A percentile compares a stretch with the other conserved stretches of the same genome.
phyloP scores from a whole-genome alignment of 2,797 vertebrate species.

The Clangula hyemalis region DNA sequence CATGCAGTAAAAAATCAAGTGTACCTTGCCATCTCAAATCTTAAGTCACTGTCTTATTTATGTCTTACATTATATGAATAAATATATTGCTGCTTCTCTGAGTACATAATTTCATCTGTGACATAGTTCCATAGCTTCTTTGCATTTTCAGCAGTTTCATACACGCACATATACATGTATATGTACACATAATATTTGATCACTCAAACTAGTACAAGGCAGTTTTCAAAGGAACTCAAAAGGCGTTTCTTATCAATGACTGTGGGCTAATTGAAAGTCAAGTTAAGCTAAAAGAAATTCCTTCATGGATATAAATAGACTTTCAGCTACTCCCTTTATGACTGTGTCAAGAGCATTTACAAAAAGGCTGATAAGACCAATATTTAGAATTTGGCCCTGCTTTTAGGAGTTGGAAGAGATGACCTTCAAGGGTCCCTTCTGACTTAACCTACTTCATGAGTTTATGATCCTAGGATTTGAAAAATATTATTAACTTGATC shows the following conservation, averaged over 20 bases:
- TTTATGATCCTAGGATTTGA: not conserved
- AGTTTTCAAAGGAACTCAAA: constrained; percentile 3
- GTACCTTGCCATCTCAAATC: no score
- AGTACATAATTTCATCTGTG: no score
- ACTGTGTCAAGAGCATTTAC: not conserved
- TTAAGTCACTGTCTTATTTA: no score
- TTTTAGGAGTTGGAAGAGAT: not conserved
- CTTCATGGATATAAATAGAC: not conserved
- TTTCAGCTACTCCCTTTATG: not conserved
- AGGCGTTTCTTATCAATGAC: not conserved
- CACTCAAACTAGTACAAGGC: not conserved
- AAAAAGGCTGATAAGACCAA: not conserved
- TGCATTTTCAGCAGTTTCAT: not conserved
- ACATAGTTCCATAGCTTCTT: not conserved
- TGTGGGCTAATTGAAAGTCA: not conserved
- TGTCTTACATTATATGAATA: no score
- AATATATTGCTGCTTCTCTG: no score
- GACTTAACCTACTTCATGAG: not conserved
- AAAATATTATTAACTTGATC: not conserved
- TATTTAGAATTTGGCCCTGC: not conserved
- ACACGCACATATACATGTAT: fast-evolving
- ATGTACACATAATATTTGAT: not conserved
- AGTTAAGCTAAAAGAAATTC: not conserved
- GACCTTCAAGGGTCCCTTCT: not conserved
- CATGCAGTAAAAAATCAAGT: no score